Percentiles rank a stretch among this genome's conserved stretches.
phyloP scores from a whole-genome alignment of 1,140 invertebrate genomes.

The Anthonomus grandis region DNA sequence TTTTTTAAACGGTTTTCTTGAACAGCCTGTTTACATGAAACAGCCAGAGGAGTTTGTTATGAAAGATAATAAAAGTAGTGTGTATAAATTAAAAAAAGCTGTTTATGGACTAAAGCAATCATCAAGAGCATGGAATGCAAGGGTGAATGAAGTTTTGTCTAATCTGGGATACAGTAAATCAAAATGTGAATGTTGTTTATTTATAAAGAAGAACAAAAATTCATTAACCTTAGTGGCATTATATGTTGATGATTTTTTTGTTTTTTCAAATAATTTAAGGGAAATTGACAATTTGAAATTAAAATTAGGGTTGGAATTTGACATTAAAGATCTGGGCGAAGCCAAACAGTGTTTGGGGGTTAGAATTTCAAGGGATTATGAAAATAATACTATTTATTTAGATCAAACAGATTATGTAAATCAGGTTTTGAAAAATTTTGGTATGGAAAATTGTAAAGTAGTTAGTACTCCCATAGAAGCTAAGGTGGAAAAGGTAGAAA shows the following conservation, averaged over 20 bases:
- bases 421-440: slow-evolving; percentile 21
- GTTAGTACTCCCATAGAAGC: slow-evolving; percentile 27
- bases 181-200: slow-evolving; percentile 42
- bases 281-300: slow-evolving; percentile 26
- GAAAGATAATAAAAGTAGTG: slow-evolving; percentile 38
- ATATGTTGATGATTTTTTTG: slow-evolving; percentile 16
- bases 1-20: slow-evolving; percentile 43
- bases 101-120: slow-evolving; percentile 49
- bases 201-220: slow-evolving; percentile 32
- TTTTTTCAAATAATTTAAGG: slow-evolving; percentile 19
- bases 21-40: slow-evolving; percentile 39
- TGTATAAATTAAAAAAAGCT: slow-evolving; percentile 41
- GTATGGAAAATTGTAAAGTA: slow-evolving; percentile 28
- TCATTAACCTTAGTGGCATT: slow-evolving; percentile 34
- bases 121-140: slow-evolving; percentile 38
- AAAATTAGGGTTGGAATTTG: slow-evolving; percentile 27
- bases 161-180: slow-evolving; percentile 36
- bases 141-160: slow-evolving; percentile 31
- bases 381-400: slow-evolving; percentile 10
- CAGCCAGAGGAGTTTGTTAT: slow-evolving; percentile 30
- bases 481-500: too few relatives aligned
- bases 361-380: slow-evolving; percentile 20
- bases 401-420: slow-evolving; percentile 33
- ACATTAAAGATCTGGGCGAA: slow-evolving; percentile 37
- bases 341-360: slow-evolving; percentile 37